Base-by-base conservation (phyloP, 1,140 invertebrate genomes). In the Propsilocerus akamusi region DNA sequence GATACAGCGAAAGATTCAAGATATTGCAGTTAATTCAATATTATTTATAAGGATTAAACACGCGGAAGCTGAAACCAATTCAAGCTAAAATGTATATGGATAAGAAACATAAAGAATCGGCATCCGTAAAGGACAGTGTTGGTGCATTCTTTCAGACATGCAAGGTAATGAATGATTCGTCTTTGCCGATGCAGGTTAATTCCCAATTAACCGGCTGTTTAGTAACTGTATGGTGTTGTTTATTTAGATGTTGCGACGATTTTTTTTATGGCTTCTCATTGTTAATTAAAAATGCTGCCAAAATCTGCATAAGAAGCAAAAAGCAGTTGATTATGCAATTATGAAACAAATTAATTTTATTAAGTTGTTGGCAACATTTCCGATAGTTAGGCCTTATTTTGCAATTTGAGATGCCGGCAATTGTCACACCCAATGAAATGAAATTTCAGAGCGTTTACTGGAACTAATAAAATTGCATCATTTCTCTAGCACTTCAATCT, bases 111-210 rank as follows among this genome's bases (percentile, higher is more conserved):
- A 41, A 41, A 41, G n/a, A n/a, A n/a, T n/a, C n/a, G 14, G 34
- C 34, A 20, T n/a, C 34, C 34, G 34, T 41, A n/a, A 41, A 41
- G 34, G 47, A 26, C 25, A 62, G 54, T 51, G 56, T 65, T 58
- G 63, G 63, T 50, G 63, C 63, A 26, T 64, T 65, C 48, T 65
- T 65, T 51, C 63, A 65, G 54, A 65, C 62, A 51, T 65, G 63
- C 63, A 65, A 65, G 63, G 63, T 65, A 63, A 60, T 30, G 2
- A 30, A 30, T 8, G 3, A 30, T 30, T 30, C 10, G 28, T 8
- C 28, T 8, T 30, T n/a, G 10, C 10, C 6, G 28, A 30, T 30
- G n/a, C 10, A 30, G 10, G 10, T 30, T 8, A 30, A 30, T 30
- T 30, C n/a, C 28, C 2, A 11, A 8, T 30, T 2, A 30, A 30